Evolutionary conservation across 2,888 invertebrate genomes (phyloP).

Genomic region (Saturnia japonica): DNA sequence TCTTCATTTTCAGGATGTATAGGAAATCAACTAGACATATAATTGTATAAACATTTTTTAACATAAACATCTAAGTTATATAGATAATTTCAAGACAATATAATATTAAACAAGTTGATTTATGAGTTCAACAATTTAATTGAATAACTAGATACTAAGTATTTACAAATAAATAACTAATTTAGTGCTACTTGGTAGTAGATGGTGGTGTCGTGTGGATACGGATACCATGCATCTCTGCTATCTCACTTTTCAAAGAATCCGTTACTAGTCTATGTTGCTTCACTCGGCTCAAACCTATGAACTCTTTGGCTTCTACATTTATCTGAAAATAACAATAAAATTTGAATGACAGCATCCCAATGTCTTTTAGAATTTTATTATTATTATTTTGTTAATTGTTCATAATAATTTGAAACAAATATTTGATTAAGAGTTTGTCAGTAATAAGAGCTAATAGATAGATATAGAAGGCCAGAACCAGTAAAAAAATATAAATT

Average conservation of each 20-base stretch:
- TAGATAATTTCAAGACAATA: not conserved
- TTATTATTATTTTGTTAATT: not conserved
- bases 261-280: conserved; percentile 89
- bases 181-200: conserved; percentile 3
- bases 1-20: too few relatives aligned
- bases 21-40: too few relatives aligned
- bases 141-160: conserved; percentile 13
- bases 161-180: conserved; percentile 23
- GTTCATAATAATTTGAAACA: not conserved
- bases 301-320: conserved; percentile 86
- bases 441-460: too few relatives aligned
- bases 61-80: not conserved
- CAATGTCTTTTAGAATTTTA: not conserved
- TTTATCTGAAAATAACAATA: conserved; percentile 63
- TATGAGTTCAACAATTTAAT: not conserved
- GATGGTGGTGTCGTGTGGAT: conserved; percentile 84
- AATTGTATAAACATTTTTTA: not conserved
- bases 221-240: conserved; percentile 91
- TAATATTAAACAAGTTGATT: not conserved
- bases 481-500: not conserved
- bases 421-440: too few relatives aligned
- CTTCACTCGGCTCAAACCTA: conserved; percentile 86
- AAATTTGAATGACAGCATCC: not conserved
- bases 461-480: not conserved
- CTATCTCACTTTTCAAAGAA: conserved; percentile 88